phyloP scores from a whole-genome alignment of 2,797 vertebrate species.

The Champsocephalus esox region DNA sequence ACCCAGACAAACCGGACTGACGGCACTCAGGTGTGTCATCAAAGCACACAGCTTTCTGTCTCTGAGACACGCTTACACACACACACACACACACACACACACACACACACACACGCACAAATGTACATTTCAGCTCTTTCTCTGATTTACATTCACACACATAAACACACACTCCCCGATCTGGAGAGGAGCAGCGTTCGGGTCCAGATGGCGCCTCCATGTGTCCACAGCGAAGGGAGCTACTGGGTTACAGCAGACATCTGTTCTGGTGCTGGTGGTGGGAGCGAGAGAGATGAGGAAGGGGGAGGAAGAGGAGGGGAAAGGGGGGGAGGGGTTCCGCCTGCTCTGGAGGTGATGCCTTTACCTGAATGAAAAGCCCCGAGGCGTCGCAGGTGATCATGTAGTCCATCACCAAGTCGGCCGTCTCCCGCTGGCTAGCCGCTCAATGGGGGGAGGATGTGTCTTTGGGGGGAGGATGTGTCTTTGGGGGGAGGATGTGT shows the following conservation, averaged over 20 bases:
- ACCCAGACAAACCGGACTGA: slow-evolving; percentile 75
- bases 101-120: slow-evolving; percentile 45
- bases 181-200: slow-evolving; percentile 83
- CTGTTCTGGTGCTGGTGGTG: slow-evolving; percentile 85
- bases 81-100: slow-evolving; percentile 19
- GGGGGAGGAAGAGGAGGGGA: slow-evolving; percentile 36
- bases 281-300: slow-evolving; percentile 68
- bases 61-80: slow-evolving; percentile 67
- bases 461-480: too few species aligned
- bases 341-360: slow-evolving; percentile 78
- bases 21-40: slow-evolving; percentile 82
- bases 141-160: slow-evolving; percentile 54
- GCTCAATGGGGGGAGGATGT: slow-evolving; percentile 31
- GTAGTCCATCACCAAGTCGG: slow-evolving; percentile 81
- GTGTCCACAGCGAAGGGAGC: slow-evolving; percentile 87
- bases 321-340: slow-evolving; percentile 37
- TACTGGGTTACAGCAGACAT: slow-evolving; percentile 90
- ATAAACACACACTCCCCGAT: slow-evolving; percentile 58
- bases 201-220: slow-evolving; percentile 88
- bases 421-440: slow-evolving; percentile 60
- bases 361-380: slow-evolving; percentile 82
- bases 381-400: slow-evolving; percentile 80
- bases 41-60: slow-evolving; percentile 74
- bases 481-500: too few species aligned
- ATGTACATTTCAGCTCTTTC: slow-evolving; percentile 30